phyloP scores from a whole-genome alignment of 2,797 vertebrate species.

The Sarcoramphus papa region DNA sequence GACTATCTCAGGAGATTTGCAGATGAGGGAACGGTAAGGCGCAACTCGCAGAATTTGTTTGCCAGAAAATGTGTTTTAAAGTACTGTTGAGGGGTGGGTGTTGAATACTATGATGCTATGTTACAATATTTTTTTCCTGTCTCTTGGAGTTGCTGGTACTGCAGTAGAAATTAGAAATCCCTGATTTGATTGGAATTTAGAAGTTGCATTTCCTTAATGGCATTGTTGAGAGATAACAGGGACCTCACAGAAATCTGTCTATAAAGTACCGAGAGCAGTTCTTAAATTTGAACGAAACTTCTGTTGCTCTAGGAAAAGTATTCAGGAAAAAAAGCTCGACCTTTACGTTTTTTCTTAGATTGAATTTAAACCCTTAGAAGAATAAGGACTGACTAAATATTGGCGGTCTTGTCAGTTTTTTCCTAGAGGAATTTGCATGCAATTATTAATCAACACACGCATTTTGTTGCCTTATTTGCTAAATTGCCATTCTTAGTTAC shows the following conservation, averaged over 20 bases:
- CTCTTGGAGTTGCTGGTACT: neutral
- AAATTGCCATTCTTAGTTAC: neutral
- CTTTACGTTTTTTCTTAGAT: neutral
- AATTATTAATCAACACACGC: neutral
- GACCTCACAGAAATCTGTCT: neutral
- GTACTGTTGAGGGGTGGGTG: neutral
- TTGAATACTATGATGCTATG: neutral
- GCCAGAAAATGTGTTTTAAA: neutral
- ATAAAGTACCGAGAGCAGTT: neutral
- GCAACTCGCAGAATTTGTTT: neutral
- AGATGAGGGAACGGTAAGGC: slow-evolving; percentile 88
- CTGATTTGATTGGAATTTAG: neutral
- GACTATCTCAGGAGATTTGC: slow-evolving; percentile 86
- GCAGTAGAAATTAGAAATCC: neutral
- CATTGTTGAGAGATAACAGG: neutral
- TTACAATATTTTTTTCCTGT: neutral
- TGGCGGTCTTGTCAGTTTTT: neutral
- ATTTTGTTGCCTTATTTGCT: neutral
- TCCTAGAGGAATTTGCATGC: neutral
- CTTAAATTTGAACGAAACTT: neutral
- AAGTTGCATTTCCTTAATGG: neutral
- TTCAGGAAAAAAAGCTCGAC: neutral
- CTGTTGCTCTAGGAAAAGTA: neutral
- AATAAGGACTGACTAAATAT: neutral
- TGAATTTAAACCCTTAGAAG: neutral